phyloP scores from a whole-genome alignment of 1,140 invertebrate species.

The Parapsyche elsis region DNA sequence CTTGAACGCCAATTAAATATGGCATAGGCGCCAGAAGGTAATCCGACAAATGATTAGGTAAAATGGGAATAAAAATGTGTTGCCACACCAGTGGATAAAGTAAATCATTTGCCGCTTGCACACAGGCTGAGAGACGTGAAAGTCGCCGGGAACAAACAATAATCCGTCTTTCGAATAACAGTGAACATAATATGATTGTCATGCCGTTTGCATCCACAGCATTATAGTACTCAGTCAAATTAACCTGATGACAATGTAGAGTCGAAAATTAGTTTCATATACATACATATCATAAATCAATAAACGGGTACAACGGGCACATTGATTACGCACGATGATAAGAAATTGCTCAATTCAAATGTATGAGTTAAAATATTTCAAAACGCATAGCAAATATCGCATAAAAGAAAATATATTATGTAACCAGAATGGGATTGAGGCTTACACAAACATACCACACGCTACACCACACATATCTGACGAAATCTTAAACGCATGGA shows the following conservation, averaged over 20 bases:
- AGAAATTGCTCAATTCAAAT: no score
- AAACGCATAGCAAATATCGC: no score
- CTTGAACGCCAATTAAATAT: slow-evolving; percentile 92
- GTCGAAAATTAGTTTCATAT: neutral
- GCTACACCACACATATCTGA: no score
- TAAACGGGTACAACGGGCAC: no score
- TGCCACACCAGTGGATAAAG: slow-evolving; percentile 99
- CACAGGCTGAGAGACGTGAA: slow-evolving; percentile 89
- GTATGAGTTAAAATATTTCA: no score
- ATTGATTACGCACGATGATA: no score
- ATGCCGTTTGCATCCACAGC: slow-evolving; percentile 92
- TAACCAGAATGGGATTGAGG: no score
- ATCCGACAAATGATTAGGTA: slow-evolving; percentile 88
- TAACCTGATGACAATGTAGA: slow-evolving; percentile 83
- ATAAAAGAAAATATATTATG: no score
- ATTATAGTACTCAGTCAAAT: slow-evolving; percentile 96
- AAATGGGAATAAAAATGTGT: slow-evolving; percentile 95
- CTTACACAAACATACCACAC: no score
- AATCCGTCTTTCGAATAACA: slow-evolving; percentile 92
- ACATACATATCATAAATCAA: neutral
- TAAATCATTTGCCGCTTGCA: slow-evolving; percentile 92
- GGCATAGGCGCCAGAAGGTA: slow-evolving; percentile 95
- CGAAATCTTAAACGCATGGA: no score
- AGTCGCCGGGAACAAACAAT: slow-evolving; percentile 89
- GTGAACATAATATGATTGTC: slow-evolving; percentile 93